phyloP scores from a whole-genome alignment of 2,113 vertebrate species.

The Colaptes auratus region DNA sequence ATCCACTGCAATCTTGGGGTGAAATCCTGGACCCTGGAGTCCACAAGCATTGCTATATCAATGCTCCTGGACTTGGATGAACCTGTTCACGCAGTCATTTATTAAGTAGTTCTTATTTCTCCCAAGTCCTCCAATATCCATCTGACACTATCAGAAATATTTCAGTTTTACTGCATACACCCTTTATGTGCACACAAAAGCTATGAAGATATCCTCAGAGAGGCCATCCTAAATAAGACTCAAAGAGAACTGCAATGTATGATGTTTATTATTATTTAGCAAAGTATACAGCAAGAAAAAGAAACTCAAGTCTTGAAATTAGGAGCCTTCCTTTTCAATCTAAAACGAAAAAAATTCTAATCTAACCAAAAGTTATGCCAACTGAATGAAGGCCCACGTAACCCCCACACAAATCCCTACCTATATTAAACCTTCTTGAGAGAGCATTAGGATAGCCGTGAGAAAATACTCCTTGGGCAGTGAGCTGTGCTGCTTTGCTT shows the following conservation, averaged over 20 bases:
- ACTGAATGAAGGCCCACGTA: neutral
- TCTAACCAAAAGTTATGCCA: neutral
- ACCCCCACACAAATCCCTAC: too few relatives aligned
- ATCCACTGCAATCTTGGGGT: neutral
- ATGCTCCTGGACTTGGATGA: neutral
- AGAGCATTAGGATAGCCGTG: too few relatives aligned
- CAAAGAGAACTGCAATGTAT: neutral
- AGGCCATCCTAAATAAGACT: neutral
- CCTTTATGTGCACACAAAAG: neutral
- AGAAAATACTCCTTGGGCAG: neutral
- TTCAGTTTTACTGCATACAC: neutral
- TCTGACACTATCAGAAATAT: neutral
- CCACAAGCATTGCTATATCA: neutral
- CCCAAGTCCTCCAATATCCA: neutral
- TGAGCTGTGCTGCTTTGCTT: neutral
- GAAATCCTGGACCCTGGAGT: neutral
- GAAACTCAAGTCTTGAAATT: neutral
- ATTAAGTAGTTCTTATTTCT: neutral
- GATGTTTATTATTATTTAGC: neutral
- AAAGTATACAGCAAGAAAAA: neutral
- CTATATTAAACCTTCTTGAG: too few relatives aligned
- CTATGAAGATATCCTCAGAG: neutral
- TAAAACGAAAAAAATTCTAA: neutral
- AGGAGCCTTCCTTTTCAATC: neutral
- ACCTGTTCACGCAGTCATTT: neutral